Evolutionary conservation across 2,888 invertebrate species (phyloP), one percentile per base, ranked within the genome.

Genomic region (Sinohyriopsis cumingii): DNA sequence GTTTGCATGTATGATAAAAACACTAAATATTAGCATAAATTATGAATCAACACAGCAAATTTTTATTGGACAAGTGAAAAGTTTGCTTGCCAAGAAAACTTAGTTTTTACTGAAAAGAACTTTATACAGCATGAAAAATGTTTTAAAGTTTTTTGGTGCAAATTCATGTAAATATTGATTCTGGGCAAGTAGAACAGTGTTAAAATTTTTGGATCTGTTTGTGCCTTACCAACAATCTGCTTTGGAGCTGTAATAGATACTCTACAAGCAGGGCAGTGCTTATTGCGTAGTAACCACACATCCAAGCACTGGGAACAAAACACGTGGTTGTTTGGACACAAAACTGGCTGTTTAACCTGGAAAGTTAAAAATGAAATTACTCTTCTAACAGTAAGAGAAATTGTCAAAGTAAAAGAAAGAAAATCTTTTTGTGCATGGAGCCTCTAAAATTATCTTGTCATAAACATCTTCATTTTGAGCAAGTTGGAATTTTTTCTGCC

Each of bases 301-400:
- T 87, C 86, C 80, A 88, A 82, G 72, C 89, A 89, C 1, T 78
- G 71, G 0, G 78, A 75, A 75, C 89, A 89, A 77, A 89, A 89
- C n/a, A 85, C 88, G 82, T 89, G 89, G 67, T 86, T 82, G 76
- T 89, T 89, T n/a, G 88, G 84, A 75, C 89, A 89, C 57, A 88
- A 75, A 18, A 87, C 86, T 67, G 89, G 89, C 72, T 85, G 81
- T 73, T 86, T 89, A 12, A 89, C 89, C 88, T 89, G 64, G 25
- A 83, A 78, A 57, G 57, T 57, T 28, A 57, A 64, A 62, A 64
- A 59, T 45, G n/a, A n/a, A n/a, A n/a, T n/a, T n/a, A n/a, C n/a
- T n/a, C n/a, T n/a, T 12, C 45, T 45, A 45, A 9, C 12, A 12
- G 12, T 45, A 12, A 45, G 45, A 45, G 2, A 45, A 12, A 33